Conservation (phyloP, 2,888 invertebrate genomes). For the Agapetus fuscipes region DNA sequence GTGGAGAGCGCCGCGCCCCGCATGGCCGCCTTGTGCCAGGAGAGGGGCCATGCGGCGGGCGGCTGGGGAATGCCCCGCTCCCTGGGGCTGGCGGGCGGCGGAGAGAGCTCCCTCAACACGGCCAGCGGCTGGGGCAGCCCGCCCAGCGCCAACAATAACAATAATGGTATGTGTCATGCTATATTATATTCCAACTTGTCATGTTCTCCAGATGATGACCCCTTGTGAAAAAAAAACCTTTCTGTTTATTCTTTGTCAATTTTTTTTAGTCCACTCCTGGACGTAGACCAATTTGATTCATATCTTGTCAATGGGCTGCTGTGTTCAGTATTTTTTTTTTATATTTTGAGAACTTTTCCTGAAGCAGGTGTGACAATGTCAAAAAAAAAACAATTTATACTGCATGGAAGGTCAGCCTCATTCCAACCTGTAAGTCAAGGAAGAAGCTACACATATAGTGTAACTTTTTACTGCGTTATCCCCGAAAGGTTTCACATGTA, state of each 20-base stretch:
- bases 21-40: constrained; percentile 24
- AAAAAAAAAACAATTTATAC: too few species aligned
- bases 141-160: constrained; percentile 55
- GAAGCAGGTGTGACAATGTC: too few species aligned
- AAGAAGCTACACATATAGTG: too few species aligned
- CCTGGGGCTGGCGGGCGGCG: constrained; percentile 64
- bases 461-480: too few species aligned
- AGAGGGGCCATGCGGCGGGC: constrained; percentile 27
- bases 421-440: too few species aligned
- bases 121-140: constrained; percentile 73
- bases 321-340: too few species aligned
- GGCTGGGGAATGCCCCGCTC: constrained; percentile 53
- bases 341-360: too few species aligned
- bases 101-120: constrained; percentile 71
- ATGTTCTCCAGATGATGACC: neutral
- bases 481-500: too few species aligned
- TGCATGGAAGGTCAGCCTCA: too few species aligned
- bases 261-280: too few species aligned
- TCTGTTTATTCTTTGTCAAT: neutral
- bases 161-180: constrained; percentile 28
- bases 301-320: too few species aligned
- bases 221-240: neutral
- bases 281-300: too few species aligned
- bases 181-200: neutral
- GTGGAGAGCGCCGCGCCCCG: constrained; percentile 23